Conservation (phyloP, 2,797 vertebrate species). For the Clarias fuscus region DNA sequence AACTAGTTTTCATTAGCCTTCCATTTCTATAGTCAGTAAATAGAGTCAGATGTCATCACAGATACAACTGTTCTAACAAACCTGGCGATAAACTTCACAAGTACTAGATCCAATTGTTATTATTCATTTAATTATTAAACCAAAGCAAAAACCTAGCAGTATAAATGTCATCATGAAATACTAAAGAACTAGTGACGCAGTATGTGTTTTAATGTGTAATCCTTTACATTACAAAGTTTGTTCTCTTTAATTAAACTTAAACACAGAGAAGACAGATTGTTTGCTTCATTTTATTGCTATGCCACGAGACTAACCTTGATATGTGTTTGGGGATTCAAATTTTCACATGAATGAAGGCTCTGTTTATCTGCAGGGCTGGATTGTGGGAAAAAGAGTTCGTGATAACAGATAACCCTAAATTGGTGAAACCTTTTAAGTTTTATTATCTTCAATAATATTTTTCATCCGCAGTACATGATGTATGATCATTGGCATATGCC, state of each 20-base stretch:
- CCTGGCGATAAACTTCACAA: neutral
- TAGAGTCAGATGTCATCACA: neutral
- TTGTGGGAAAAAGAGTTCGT: neutral
- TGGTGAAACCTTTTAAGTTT: neutral
- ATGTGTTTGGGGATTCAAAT: conserved; percentile 5
- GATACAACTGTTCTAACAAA: neutral
- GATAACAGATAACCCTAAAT: neutral
- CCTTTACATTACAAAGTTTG: neutral
- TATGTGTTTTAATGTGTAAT: neutral
- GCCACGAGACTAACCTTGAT: neutral
- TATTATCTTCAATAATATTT: neutral
- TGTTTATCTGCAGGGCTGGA: neutral
- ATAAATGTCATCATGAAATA: conserved; percentile 5
- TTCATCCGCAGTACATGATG: neutral
- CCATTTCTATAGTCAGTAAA: neutral
- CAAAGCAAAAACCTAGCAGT: neutral
- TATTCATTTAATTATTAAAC: conserved; percentile 1
- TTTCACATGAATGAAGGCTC: neutral
- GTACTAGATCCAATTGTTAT: neutral
- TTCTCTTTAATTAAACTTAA: neutral
- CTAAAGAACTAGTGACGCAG: neutral
- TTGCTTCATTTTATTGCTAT: neutral
- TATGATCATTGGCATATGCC: neutral
- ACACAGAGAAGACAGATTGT: neutral
- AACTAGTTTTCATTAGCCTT: neutral